Evolutionary conservation across 2,797 vertebrate species (phyloP).

Genomic region (Psittacula derbiana): DNA sequence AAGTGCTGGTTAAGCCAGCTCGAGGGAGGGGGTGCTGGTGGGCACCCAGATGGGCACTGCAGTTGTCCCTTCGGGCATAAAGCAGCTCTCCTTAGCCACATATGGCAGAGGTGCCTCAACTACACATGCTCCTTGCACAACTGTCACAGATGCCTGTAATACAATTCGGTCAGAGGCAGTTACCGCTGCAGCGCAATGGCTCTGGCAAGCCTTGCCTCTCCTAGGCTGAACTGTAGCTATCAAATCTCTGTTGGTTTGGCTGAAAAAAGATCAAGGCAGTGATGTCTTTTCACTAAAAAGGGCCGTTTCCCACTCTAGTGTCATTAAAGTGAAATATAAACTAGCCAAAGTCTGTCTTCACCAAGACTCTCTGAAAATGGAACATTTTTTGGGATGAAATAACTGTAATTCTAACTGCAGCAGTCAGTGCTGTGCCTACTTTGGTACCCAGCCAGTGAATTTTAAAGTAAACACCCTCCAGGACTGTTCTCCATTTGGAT

Average conservation of each 20-base stretch:
- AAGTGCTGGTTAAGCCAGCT: background rate
- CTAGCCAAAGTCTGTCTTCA: background rate
- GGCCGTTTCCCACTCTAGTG: background rate
- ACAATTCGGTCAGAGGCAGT: background rate
- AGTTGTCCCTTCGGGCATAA: background rate
- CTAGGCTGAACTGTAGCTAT: background rate
- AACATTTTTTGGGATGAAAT: background rate
- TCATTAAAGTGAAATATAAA: background rate
- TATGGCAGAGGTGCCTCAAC: background rate
- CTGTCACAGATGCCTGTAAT: background rate
- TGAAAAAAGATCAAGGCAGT: background rate
- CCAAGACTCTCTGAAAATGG: background rate
- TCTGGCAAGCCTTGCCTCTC: background rate
- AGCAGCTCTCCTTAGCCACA: background rate
- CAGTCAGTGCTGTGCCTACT: conserved; percentile 4
- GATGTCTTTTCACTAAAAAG: background rate
- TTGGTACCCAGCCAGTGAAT: conserved; percentile 43
- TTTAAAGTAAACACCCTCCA: conserved; percentile 59
- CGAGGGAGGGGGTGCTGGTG: fast-evolving
- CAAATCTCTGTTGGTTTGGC: background rate
- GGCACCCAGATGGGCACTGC: background rate
- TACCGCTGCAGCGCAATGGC: background rate
- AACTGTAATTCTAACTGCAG: conserved; percentile 18
- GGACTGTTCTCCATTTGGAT: conserved; percentile 60
- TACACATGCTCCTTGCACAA: background rate